phyloP scores from a whole-genome alignment of 2,797 vertebrate genomes.

The Eulemur albifrons region DNA sequence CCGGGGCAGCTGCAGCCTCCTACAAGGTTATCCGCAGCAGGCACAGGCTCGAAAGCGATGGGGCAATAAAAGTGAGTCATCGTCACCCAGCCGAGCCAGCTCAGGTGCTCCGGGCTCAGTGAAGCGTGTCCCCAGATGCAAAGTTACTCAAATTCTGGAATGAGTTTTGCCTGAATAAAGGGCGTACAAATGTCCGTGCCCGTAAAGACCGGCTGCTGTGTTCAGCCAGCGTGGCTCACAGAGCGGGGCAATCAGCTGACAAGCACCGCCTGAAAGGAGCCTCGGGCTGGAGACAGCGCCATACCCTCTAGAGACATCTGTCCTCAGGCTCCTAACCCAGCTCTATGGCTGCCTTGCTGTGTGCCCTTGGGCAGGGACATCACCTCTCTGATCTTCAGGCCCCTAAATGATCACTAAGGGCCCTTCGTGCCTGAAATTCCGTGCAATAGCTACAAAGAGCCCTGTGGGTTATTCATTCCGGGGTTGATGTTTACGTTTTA shows the following conservation, averaged over 20 bases:
- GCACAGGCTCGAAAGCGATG: neutral
- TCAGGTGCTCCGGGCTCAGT: neutral
- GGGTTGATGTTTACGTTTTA: neutral
- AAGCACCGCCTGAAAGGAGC: neutral
- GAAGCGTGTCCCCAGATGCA: constrained; percentile 46
- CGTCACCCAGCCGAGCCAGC: neutral
- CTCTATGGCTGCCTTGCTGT: neutral
- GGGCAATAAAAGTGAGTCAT: constrained; percentile 72
- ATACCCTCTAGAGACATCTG: constrained; percentile 33
- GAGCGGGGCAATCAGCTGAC: neutral
- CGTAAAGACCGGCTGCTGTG: neutral
- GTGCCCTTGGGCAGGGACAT: constrained; percentile 22
- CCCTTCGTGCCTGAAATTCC: neutral
- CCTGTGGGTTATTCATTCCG: neutral
- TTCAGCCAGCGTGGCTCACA: neutral
- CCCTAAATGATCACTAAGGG: neutral
- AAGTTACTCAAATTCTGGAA: constrained; percentile 50
- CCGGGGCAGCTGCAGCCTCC: constrained; percentile 14
- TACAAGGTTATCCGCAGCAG: constrained; percentile 49
- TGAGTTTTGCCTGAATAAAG: constrained; percentile 21
- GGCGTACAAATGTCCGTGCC: neutral
- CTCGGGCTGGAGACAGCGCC: neutral
- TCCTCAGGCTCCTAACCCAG: constrained; percentile 1
- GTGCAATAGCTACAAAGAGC: neutral
- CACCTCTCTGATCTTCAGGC: neutral